phyloP scores from a whole-genome alignment of 1,140 invertebrate genomes.

The Heliconius melpomene region DNA sequence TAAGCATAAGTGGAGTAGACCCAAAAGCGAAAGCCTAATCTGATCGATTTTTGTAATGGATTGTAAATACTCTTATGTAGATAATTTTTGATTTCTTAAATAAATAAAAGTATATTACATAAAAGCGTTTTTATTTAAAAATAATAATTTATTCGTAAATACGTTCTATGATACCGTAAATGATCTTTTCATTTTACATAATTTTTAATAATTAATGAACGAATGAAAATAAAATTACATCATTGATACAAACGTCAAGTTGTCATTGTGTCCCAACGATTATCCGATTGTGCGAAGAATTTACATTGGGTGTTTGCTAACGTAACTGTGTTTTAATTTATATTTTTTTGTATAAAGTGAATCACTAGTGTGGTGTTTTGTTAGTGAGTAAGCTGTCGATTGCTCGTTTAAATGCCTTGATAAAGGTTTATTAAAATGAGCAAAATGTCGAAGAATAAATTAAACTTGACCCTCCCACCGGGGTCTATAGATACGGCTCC shows the following conservation, averaged over 20 bases:
- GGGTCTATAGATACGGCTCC: slow-evolving; percentile 90
- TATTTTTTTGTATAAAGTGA: slow-evolving; percentile 33
- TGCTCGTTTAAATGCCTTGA: slow-evolving; percentile 59
- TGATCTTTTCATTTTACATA: neutral
- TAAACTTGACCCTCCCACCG: slow-evolving; percentile 94
- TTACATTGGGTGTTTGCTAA: slow-evolving; percentile 24
- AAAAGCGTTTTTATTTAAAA: slow-evolving; percentile 5
- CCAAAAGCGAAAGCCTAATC: too few species aligned
- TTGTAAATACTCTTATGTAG: neutral
- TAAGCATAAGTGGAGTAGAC: too few species aligned
- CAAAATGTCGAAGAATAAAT: slow-evolving; percentile 95
- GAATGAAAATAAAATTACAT: neutral
- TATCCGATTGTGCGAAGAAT: slow-evolving; percentile 19
- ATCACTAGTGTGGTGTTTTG: slow-evolving; percentile 34
- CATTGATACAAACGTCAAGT: slow-evolving; percentile 12
- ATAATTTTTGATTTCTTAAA: neutral
- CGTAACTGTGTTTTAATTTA: slow-evolving; percentile 25
- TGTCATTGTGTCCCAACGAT: slow-evolving; percentile 1
- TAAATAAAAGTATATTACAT: neutral
- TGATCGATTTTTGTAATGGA: neutral
- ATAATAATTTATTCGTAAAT: neutral
- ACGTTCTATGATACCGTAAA: neutral
- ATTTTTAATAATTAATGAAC: neutral
- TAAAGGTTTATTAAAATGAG: slow-evolving; percentile 63
- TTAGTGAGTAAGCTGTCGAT: slow-evolving; percentile 25